Base-by-base conservation (phyloP, 2,888 invertebrate species). In the Agrypnus murinus region DNA sequence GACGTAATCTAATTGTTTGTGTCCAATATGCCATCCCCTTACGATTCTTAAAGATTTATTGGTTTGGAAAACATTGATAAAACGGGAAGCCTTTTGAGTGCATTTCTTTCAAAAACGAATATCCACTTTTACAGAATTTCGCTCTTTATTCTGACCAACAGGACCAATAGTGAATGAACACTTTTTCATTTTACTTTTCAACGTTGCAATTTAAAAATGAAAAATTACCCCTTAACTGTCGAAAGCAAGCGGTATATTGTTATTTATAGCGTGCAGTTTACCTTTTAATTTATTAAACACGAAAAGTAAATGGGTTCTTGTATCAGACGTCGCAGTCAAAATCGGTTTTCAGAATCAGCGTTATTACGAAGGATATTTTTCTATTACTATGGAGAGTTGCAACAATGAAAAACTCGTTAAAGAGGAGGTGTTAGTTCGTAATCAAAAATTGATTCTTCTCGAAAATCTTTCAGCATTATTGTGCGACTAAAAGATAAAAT, bases 401-500 rank as follows among this genome's bases (percentile, higher is more conserved):
- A 64, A 71, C 71, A 67, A 71, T 64, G 46, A 15, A 31, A 59
- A 25, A 12, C 59, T 68, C 67, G 65, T 71, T 71, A 67, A 71
- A 71, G 66, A 65, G 12, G 63, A 62, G 50, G 65, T 55, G 14
- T 59, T 64, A 63, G 71, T 66, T 53, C 34, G 66, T 57, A 66
- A 70, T 67, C 71, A 58, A 32, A 25, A 60, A 66, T 45, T 58
- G 65, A 60, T 55, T 53, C 14, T 15, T n/a, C 53, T 32, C 14
- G 46, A 40, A 43, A 70, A 70, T 70, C 59, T 55, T 60, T 58
- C 5, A 48, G 19, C 57, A 66, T 69, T 67, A 75, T 75, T 74
- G 77, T 78, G 76, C 69, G 68, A 66, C 60, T 68, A 72, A 73
- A 77, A 77, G 79, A 79, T 77, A 77, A 79, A 79, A 76, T 77